A percentile compares a stretch with the other conserved stretches of the same genome.
These are phyloP conservation scores for Protonemura montana DNA, from an alignment of 2,888 invertebrate genomes.

Conservation along the genomic window DNA sequence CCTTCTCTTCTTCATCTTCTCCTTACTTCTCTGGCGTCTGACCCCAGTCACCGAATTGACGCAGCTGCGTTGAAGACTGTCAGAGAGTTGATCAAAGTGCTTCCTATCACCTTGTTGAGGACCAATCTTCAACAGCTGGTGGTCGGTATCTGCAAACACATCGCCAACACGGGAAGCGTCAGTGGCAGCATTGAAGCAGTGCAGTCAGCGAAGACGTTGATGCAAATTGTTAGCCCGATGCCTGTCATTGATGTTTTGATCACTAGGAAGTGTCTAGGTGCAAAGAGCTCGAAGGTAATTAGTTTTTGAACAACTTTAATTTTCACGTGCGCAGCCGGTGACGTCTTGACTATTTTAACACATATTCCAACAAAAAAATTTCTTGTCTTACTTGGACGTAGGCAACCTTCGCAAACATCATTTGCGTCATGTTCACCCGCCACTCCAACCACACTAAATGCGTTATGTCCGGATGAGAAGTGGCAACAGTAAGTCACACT, in stretches of 20 bases:
- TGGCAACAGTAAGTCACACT: too few relatives aligned
- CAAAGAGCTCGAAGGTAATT: slow-evolving; percentile 57
- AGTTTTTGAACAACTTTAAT: background rate
- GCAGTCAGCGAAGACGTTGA: slow-evolving; percentile 61
- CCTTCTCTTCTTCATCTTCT: slow-evolving; percentile 69
- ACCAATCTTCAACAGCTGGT: slow-evolving; percentile 47
- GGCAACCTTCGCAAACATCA: too few relatives aligned
- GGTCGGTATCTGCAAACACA: slow-evolving; percentile 56
- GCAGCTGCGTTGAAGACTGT: slow-evolving; percentile 60
- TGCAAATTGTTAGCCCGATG: slow-evolving; percentile 63
- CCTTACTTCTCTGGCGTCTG: slow-evolving; percentile 66
- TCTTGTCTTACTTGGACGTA: too few relatives aligned
- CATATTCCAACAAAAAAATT: too few relatives aligned
- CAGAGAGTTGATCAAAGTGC: slow-evolving; percentile 51
- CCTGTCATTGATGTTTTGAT: slow-evolving; percentile 63
- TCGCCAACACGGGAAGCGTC: slow-evolving; percentile 54
- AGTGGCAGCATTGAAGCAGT: slow-evolving; percentile 62
- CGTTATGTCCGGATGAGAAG: too few relatives aligned
- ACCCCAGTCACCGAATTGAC: slow-evolving; percentile 64
- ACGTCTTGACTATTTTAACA: too few relatives aligned
- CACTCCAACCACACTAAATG: too few relatives aligned
- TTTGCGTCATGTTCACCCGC: too few relatives aligned
- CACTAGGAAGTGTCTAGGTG: slow-evolving; percentile 58
- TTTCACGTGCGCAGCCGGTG: too few relatives aligned
- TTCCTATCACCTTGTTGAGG: slow-evolving; percentile 48